Evolutionary conservation across 2,113 vertebrate genomes (phyloP), one percentile per base, ranked within the genome.

Genomic region (Pterophyllum scalare): DNA sequence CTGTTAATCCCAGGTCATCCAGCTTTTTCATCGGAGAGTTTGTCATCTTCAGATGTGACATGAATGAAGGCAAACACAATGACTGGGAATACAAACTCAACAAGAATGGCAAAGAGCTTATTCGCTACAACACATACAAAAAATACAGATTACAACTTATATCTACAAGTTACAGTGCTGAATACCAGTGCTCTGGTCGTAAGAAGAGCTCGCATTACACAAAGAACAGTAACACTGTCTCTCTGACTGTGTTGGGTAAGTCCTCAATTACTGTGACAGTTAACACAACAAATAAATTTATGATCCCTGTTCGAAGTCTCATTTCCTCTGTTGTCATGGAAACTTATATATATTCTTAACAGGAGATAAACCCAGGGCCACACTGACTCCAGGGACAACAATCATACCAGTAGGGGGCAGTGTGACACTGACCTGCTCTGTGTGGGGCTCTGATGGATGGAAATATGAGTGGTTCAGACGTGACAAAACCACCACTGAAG

Each of bases 1-100:
- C 56, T 5, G 2, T 43, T 19, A 13, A 59, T 7, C 80, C 79
- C 13, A 43, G 28, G 8, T 81, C 12, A 54, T 22, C 22, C 4
- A 46, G 13, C 15, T 72, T 59, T 43, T 59, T 15, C 31, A 6
- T 1, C 22, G 56, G 79, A 59, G 64, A 80, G 26, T 59, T 19
- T 59, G 24, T 88, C 31, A 62, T n/a, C 7, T 70, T 91, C 5
- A 72, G 5, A 10, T 91, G 84, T 85, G 28, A 80, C 5, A 75
- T 90, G 15, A 7, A 65, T 1, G 65, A n/a, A 24, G 74, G 31
- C 22, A 22, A 11, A 57, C 24, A 31, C 15, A 19, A 20, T 9
- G 61, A 80, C 9, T 82, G 82, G 84, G 10, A 7, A 65, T 80
- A 80, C 12, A 15, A 1, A 12, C 4, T 72, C 2, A 6, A 10